A percentile compares a stretch with the other conserved stretches of the same genome.
Conservation (phyloP, 2,888 invertebrate genomes). For the Trachelus troglodyta region DNA sequence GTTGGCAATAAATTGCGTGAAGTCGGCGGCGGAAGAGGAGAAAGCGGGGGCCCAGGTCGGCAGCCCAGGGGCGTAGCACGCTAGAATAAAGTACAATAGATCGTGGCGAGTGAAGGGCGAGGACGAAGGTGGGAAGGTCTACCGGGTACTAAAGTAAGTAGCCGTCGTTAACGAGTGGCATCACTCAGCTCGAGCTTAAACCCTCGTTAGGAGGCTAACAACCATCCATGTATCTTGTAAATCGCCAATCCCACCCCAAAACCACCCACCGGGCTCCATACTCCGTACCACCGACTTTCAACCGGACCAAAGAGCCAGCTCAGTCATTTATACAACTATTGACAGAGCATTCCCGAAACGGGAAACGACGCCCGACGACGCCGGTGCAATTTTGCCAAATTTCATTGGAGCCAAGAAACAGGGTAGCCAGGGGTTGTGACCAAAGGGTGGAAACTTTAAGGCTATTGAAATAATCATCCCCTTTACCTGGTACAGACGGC, state of each 20-base stretch:
- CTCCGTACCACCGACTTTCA: too few relatives aligned
- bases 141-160: constrained; percentile 29
- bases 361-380: not conserved
- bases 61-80: not conserved
- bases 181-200: constrained; percentile 55
- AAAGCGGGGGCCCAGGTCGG: not conserved
- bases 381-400: too few relatives aligned
- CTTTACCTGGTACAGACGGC: too few relatives aligned
- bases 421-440: too few relatives aligned
- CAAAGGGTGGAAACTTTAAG: too few relatives aligned
- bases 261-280: too few relatives aligned
- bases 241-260: constrained; percentile 41
- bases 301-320: not conserved
- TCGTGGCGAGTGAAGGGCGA: constrained; percentile 10
- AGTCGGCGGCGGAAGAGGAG: not conserved
- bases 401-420: too few relatives aligned
- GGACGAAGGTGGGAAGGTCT: constrained; percentile 9
- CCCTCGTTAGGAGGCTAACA: constrained; percentile 57
- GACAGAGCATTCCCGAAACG: not conserved
- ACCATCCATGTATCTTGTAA: constrained; percentile 52
- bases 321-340: not conserved
- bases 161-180: constrained; percentile 54
- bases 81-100: constrained; percentile 3
- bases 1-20: constrained; percentile 26
- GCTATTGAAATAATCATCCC: too few relatives aligned